phyloP scores from a whole-genome alignment of 1,140 invertebrate genomes.

The Agrypnia vestita region DNA sequence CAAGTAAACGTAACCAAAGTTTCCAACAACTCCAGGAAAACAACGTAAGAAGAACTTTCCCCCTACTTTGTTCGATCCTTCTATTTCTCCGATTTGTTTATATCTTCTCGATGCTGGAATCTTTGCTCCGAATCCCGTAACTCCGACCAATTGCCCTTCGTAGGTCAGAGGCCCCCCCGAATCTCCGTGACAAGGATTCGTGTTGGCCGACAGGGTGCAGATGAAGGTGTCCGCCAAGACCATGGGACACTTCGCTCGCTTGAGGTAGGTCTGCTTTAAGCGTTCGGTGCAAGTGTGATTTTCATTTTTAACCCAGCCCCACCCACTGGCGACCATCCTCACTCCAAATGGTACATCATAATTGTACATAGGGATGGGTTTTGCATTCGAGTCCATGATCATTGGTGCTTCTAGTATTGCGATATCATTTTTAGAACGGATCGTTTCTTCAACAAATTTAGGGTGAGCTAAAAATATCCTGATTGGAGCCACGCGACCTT shows the following conservation, averaged over 20 bases:
- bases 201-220: background rate
- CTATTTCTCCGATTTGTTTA: no score
- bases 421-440: background rate
- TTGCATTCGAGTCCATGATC: background rate
- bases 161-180: constrained; percentile 24
- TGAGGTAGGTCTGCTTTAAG: constrained; percentile 9
- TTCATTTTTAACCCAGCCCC: background rate
- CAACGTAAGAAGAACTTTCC: background rate
- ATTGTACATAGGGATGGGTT: constrained; percentile 14
- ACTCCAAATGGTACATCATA: background rate
- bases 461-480: background rate
- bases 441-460: background rate
- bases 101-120: background rate
- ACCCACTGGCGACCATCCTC: background rate
- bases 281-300: background rate
- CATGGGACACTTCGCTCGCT: background rate
- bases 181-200: constrained; percentile 32
- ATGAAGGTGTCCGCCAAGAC: background rate
- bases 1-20: background rate
- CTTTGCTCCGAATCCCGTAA: constrained; percentile 18
- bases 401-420: background rate
- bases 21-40: constrained; percentile 6
- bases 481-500: background rate
- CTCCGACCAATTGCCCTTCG: constrained; percentile 7
- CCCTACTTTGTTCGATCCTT: no score